Base-by-base conservation (phyloP, 2,113 vertebrate genomes). In the Pongo pygmaeus region DNA sequence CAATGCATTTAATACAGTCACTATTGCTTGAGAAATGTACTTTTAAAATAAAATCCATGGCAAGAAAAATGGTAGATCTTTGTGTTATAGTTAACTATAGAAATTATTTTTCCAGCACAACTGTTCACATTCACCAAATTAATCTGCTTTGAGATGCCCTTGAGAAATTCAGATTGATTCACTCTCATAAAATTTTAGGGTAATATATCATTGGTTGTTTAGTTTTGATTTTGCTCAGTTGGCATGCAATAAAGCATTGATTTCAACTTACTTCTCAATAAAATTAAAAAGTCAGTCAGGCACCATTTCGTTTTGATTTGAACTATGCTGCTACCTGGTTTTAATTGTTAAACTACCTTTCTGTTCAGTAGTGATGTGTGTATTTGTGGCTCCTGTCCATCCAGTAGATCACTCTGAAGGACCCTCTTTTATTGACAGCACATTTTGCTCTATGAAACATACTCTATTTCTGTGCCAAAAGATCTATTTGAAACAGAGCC, bases 401-500 rank as follows among this genome's bases (percentile, higher is more conserved):
- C 16, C 50, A 59, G 9, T 0, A 20, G 20, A 20, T 77, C 70
- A 22, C 43, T 38, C 59, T 74, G 6, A 30, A 48, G 48, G 57
- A 27, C 18, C 18, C 38, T 81, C 50, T 61, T 84, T 92, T 87
- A 72, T 20, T 91, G 55, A 94, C 23, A 90, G 43, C 3, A 70
- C 11, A 57, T 70, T 79, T 93, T 92, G 92, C 57, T 87, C 80
- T 64, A 64, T 38, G n/a, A 93, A 95, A 92, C 30, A 40, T 94
- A 91, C 25, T 85, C 52, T 93, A 67, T 83, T 95, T 97, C 35
- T 87, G 40, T 91, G 92, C 57, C 57, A 84, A 80, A 48, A 84
- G 69, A 78, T 64, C 59, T 85, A 74, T 89, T 74, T 96, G 92
- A 96, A 94, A 96, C 64, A 81, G 23, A 98, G 94, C 94, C 93